Evolutionary conservation across 1,140 invertebrate species (phyloP).

Genomic region (Nephila pilipes): DNA sequence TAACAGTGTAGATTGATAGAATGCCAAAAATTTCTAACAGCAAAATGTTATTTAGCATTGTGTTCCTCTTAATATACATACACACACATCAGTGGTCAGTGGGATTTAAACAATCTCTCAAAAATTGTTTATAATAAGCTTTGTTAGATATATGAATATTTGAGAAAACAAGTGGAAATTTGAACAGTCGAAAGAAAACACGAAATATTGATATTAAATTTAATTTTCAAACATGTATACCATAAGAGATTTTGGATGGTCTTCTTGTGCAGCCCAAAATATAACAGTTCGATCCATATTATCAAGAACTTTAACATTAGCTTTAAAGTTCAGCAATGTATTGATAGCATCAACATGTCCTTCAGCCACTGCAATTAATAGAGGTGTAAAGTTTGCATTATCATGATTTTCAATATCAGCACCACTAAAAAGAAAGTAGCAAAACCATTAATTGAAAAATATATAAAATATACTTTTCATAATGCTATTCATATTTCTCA

Average conservation of each 20-base stretch:
- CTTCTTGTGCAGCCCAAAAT: conserved; percentile 81
- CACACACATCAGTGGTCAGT: too few species aligned
- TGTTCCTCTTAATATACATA: too few species aligned
- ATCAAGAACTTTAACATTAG: conserved; percentile 80
- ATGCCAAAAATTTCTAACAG: too few species aligned
- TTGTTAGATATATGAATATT: too few species aligned
- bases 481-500: too few species aligned
- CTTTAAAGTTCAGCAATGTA: conserved; percentile 80
- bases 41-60: too few species aligned
- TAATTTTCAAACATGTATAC: conserved; percentile 75
- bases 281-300: conserved; percentile 82
- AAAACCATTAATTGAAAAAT: neutral
- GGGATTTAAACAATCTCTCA: too few species aligned
- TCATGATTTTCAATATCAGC: conserved; percentile 81
- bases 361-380: conserved; percentile 81
- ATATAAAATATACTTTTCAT: too few species aligned
- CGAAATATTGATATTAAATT: neutral
- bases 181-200: neutral
- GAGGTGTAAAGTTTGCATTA: conserved; percentile 83
- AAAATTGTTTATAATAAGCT: too few species aligned
- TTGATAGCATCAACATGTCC: conserved; percentile 81
- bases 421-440: conserved; percentile 79
- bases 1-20: too few species aligned
- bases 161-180: too few species aligned
- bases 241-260: conserved; percentile 80